Percentiles rank a stretch among this genome's conserved stretches.
Conservation (phyloP, 2,113 vertebrate genomes). For the Ophthalmolycus amberensis region DNA sequence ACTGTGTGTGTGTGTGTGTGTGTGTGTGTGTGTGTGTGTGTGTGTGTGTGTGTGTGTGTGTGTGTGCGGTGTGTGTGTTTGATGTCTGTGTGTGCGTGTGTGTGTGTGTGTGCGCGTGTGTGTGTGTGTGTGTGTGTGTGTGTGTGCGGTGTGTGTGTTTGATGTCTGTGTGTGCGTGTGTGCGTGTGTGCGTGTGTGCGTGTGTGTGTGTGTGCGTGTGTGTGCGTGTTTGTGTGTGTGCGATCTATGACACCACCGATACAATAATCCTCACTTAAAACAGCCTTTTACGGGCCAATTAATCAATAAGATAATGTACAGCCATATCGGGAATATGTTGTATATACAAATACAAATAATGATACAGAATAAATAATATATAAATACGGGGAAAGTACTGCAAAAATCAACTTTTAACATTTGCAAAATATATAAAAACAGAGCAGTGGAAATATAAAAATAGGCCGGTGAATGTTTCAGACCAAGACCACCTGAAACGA, state of each 20-base stretch:
- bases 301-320: slow-evolving; percentile 15
- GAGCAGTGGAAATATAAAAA: neutral
- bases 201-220: neutral
- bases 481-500: neutral
- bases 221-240: neutral
- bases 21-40: neutral
- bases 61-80: neutral
- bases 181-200: neutral
- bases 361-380: neutral
- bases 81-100: neutral
- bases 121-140: neutral
- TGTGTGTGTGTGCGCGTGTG: neutral
- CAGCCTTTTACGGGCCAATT: slow-evolving; percentile 14
- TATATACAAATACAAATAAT: neutral
- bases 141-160: neutral
- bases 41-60: slow-evolving; percentile 3
- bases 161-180: neutral
- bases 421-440: slow-evolving; percentile 22
- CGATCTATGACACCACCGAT: slow-evolving; percentile 13
- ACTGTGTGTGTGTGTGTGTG: neutral
- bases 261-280: slow-evolving; percentile 23
- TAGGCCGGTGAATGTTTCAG: neutral
- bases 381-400: neutral
- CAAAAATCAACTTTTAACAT: neutral
- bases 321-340: neutral